A percentile compares a stretch with the other conserved stretches of the same genome.
Conservation (phyloP, 1,140 invertebrate genomes). For the Nasonia longicornis region DNA sequence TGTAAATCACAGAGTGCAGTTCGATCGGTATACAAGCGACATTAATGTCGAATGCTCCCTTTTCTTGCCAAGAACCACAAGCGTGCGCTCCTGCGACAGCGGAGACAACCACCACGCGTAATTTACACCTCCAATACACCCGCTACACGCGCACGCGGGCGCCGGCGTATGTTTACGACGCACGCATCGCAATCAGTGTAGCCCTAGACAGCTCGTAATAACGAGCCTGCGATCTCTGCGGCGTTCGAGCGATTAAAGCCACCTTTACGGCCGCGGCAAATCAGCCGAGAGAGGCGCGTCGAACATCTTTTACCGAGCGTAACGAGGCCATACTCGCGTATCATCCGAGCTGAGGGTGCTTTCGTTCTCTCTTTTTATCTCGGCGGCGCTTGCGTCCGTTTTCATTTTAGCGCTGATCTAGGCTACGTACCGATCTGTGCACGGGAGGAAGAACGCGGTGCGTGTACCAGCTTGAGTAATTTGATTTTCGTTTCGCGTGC, state of each 20-base stretch:
- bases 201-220: slow-evolving; percentile 15
- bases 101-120: background rate
- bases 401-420: background rate
- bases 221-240: background rate
- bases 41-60: background rate
- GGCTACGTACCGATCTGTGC: too few relatives aligned
- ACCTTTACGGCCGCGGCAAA: slow-evolving; percentile 16
- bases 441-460: too few relatives aligned
- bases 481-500: too few relatives aligned
- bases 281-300: background rate
- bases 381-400: background rate
- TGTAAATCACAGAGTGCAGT: background rate
- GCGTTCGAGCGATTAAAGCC: background rate
- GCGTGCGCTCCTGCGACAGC: background rate
- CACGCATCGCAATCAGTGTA: slow-evolving; percentile 18
- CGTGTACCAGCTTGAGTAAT: too few relatives aligned
- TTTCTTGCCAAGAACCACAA: background rate
- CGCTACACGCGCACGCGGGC: background rate
- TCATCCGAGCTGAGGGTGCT: background rate
- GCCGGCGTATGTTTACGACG: background rate
- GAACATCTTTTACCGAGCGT: background rate
- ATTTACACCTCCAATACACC: slow-evolving; percentile 17
- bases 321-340: background rate
- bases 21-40: background rate
- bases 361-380: background rate